These are phyloP conservation scores for Cirrhinus mrigala DNA, from an alignment of 2,797 vertebrate species.

Conservation along the genomic window DNA sequence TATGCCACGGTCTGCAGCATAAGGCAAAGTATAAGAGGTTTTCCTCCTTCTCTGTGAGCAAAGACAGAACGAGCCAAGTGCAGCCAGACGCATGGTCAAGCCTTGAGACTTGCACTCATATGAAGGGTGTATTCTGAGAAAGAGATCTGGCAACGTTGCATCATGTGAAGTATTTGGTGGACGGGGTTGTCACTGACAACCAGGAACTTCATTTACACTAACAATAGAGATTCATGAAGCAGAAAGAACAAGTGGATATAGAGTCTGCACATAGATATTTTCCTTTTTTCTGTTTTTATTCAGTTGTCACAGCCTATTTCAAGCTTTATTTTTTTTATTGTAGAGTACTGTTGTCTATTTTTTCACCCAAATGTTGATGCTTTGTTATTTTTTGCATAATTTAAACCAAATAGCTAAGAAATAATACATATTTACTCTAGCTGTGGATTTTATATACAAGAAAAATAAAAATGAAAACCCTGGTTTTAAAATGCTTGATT, in stretches of 20 bases:
- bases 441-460: background rate
- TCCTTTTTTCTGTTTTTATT: background rate
- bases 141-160: background rate
- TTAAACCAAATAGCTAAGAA: background rate
- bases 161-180: conserved; percentile 4
- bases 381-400: background rate
- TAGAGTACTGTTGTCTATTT: background rate
- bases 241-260: background rate
- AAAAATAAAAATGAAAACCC: background rate
- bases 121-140: conserved; percentile 2
- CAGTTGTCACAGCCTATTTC: background rate
- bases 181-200: conserved; percentile 7
- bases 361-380: background rate
- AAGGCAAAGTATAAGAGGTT: background rate
- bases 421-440: background rate
- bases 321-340: background rate
- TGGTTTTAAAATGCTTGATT: background rate
- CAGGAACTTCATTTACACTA: background rate
- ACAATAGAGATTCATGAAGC: background rate
- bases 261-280: background rate
- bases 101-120: background rate
- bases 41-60: background rate
- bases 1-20: background rate
- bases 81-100: background rate
- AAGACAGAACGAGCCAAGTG: background rate